Base-by-base conservation (phyloP, 2,888 invertebrate genomes). In the Andricus quercusramuli region DNA sequence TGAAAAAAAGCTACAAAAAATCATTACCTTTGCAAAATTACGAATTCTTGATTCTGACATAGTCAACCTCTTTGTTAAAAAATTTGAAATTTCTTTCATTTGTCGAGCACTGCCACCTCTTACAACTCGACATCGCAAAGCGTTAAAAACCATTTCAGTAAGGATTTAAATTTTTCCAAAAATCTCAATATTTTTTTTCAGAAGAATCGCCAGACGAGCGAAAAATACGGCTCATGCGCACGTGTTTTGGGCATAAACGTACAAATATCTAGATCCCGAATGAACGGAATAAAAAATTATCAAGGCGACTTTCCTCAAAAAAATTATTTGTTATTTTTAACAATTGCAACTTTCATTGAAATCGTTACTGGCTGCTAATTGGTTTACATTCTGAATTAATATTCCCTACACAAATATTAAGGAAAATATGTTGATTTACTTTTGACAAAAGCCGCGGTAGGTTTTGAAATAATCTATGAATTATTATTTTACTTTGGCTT, bases 121-220 rank as follows among this genome's bases (percentile, higher is more conserved):
- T 74, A 74, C 4, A 3, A 66, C 77, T 56, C 80, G 68, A 17
- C 62, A 80, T 51, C 80, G 82, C 9, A 84, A 29, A 3, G 51
- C 79, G 64, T 78, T 82, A 1, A 84, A 44, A 64, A 82, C 80
- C 83, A 83, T 82, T 74, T 74, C 29, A 37, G 1, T n/a, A n/a
- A 32, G 11, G 56, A 32, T 56, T n/a, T 13, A 11, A 74, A 32
- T n/a, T 32, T 29, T 56, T 74, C 29, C 15, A 22, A 74, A 74
- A 56, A 56, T 56, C 51, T n/a, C 51, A 74, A 74, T 70, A 22
- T 32, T 32, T 56, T 74, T 74, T 62, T 62, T 25, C n/a, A 62
- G 2, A 62, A 25, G 9, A 62, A 25, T 9, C 13, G 2, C 59
- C 22, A 20, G 51, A 9, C 6, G n/a, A 56, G 56, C 8, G 9